Base-by-base conservation (phyloP, 2,888 invertebrate species). In the Empis stercorea region DNA sequence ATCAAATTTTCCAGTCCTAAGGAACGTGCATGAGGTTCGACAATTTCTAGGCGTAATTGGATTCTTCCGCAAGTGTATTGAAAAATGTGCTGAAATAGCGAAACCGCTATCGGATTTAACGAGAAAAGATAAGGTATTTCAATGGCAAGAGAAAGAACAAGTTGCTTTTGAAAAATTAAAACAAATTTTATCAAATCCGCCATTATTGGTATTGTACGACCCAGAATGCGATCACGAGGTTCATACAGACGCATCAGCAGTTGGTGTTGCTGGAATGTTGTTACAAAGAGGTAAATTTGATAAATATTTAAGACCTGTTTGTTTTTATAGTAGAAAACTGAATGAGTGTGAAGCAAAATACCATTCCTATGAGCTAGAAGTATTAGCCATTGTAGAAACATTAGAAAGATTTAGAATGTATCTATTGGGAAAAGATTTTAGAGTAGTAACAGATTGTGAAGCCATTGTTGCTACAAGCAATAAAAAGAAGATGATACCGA, bases 401-500 rank as follows among this genome's bases (percentile, higher is more conserved):
- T 41, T 63, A 13, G 57, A 62, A 36, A 59, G 60, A 38, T 63
- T 64, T 48, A 47, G 62, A 13, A 52, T 60, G 5, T 65, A 63
- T 47, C 44, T 63, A n/a, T 42, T 63, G 30, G 61, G 61, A n/a
- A 10, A 49, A 47, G 41, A 59, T 4, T 20, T 4, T 5, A 20
- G 20, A 20, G 20, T 20, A 20, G 5, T 20, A 4, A 20, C 20
- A 20, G 63, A 44, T 40, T 51, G 45, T 51, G 52, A 41, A 48
- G 45, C 48, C 38, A 50, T 39, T 46, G 47, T 34, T 39, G 41
- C 15, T 43, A 47, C 16, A 23, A 17, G 30, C 7, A 43, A 30
- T n/a, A 48, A 46, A 17, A 15, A 39, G 2, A 74, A 71, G 15
- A 72, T 69, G 9, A 68, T 66, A 54, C 76, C 75, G n/a, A 72